Evolutionary conservation across 2,888 invertebrate species (phyloP).

Genomic region (Diarsia dahlii): DNA sequence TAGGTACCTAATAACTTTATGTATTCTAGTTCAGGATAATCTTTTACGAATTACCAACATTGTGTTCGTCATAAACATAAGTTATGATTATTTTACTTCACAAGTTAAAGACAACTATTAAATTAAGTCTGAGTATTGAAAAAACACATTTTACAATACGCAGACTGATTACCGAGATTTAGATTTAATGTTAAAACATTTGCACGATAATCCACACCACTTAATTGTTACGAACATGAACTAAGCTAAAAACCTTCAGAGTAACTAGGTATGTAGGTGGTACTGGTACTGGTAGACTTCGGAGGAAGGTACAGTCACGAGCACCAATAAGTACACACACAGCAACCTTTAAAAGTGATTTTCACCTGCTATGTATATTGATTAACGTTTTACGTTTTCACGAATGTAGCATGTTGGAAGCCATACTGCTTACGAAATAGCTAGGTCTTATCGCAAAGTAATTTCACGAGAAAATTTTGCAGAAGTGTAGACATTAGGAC

Average conservation of each 20-base stretch:
- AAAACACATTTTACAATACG: not conserved
- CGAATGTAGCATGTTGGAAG: too few relatives aligned
- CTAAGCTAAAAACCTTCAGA: not conserved
- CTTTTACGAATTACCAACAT: constrained; percentile 28
- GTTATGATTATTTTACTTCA: constrained; percentile 9
- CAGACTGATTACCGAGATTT: not conserved
- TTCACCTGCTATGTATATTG: too few relatives aligned
- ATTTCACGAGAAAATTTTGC: too few relatives aligned
- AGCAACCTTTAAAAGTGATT: too few relatives aligned
- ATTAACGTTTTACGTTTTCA: too few relatives aligned
- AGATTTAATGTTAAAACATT: not conserved
- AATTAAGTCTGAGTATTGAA: not conserved
- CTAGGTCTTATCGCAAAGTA: too few relatives aligned
- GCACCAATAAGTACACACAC: too few relatives aligned
- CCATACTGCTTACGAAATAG: too few relatives aligned
- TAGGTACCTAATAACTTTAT: not conserved
- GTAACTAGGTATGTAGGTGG: not conserved
- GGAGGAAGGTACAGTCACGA: not conserved
- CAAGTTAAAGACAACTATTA: not conserved
- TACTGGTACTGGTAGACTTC: not conserved
- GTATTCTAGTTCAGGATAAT: constrained; percentile 6
- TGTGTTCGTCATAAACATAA: constrained; percentile 31
- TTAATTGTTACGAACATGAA: not conserved
- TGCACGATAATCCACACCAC: not conserved
- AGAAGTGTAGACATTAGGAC: too few relatives aligned